Evolutionary conservation across 2,113 vertebrate species (phyloP), one percentile per base, ranked within the genome.

Genomic region (Gopherus evgoodei): DNA sequence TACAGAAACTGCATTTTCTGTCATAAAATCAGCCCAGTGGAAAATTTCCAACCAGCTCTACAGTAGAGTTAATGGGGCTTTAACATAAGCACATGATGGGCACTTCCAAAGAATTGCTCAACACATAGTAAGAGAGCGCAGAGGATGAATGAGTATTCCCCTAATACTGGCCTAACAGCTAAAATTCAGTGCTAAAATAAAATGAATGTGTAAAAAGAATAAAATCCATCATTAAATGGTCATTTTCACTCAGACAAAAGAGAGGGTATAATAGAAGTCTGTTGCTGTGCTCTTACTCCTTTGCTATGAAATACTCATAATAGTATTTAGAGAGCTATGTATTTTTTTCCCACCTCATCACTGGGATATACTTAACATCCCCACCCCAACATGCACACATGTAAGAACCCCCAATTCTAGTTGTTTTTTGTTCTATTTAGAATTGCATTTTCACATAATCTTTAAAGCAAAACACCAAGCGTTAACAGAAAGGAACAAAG

Each of bases 401-500:
- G 5, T 31, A 83, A 47, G 7, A 85, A 31, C 16, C 24, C 80
- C 11, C 76, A 89, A 24, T 10, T 80, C 21, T 38, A n/a, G 22
- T 38, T 35, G 9, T 13, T 8, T 83, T 91, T 93, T 75, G 21
- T 57, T 85, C 90, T 52, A 82, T 47, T 88, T 88, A 52, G 56
- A 85, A 9, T 78, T 90, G n/a, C 47, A 19, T 81, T 76, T 90
- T 86, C 81, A 94, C 84, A 3, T 13, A 88, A 22, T 90, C 89
- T 89, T 81, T 88, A 91, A 88, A 94, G 88, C 16, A 76, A 89
- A 87, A 87, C 57, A 83, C 78, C 16, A 84, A 89, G 11, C 47
- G 19, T 65, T 89, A 80, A 85, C 82, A 89, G 35, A 82, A 89
- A 92, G 84, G 52, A 91, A 69, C 16, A 76, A 93, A 83, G 84